These are phyloP conservation scores for Dissostichus mawsoni DNA, from an alignment of 2,113 vertebrate species.

Conservation along the genomic window DNA sequence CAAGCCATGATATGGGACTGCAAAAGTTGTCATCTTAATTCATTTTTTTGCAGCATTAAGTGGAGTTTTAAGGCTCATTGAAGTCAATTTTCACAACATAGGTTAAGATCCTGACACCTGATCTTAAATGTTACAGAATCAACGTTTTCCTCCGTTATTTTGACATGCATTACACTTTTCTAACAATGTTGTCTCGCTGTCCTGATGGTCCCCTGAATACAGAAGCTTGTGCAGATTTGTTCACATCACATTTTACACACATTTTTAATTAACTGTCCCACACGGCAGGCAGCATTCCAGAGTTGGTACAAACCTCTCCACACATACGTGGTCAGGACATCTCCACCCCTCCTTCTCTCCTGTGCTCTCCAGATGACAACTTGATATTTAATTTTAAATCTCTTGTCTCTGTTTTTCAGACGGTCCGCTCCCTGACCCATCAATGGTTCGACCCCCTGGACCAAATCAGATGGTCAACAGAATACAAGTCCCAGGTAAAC, in stretches of 20 bases:
- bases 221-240: background rate
- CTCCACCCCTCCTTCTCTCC: background rate
- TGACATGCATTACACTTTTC: background rate
- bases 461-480: constrained; percentile 94
- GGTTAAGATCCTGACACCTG: background rate
- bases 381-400: background rate
- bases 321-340: background rate
- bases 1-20: background rate
- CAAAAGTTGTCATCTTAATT: background rate
- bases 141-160: background rate
- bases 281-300: background rate
- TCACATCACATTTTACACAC: background rate
- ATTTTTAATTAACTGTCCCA: background rate
- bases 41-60: background rate
- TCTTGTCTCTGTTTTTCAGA: constrained; percentile 80
- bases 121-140: background rate
- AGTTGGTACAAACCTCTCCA: background rate
- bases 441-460: constrained; percentile 90
- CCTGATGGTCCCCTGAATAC: too few species aligned
- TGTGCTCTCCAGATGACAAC: background rate
- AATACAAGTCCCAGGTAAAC: constrained; percentile 91
- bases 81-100: background rate
- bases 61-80: background rate
- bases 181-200: background rate
- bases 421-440: constrained; percentile 90